Evolutionary conservation across 2,113 vertebrate species (phyloP).

Genomic region (Globicephala melas): DNA sequence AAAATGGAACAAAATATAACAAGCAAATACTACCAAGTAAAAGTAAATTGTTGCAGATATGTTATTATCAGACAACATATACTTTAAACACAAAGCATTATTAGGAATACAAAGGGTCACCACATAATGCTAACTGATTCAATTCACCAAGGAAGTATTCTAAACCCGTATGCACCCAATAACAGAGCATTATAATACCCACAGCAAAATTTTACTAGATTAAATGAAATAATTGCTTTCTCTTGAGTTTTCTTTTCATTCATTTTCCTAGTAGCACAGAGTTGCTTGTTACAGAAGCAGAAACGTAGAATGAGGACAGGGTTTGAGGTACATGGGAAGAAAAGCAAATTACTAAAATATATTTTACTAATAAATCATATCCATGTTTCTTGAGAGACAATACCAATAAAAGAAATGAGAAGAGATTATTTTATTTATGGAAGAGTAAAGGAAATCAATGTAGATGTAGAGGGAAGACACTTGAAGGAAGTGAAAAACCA

Average conservation of each 20-base stretch:
- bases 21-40: not conserved
- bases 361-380: not conserved
- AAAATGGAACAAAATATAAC: not conserved
- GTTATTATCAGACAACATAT: not conserved
- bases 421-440: not conserved
- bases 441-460: not conserved
- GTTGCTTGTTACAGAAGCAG: not conserved
- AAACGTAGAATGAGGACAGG: not conserved
- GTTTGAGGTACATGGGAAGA: not conserved
- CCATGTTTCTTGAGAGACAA: not conserved
- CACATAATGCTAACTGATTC: not conserved
- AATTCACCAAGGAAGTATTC: not conserved
- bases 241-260: not conserved
- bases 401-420: not conserved
- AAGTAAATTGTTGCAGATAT: not conserved
- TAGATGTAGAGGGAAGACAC: not conserved
- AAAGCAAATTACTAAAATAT: not conserved
- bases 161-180: not conserved
- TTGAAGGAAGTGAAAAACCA: not conserved
- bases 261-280: not conserved
- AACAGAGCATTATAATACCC: not conserved
- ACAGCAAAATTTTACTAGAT: not conserved
- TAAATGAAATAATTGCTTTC: not conserved
- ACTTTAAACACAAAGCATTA: not conserved
- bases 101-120: not conserved